A percentile compares a stretch with the other conserved stretches of the same genome.
phyloP scores from a whole-genome alignment of 2,113 vertebrate genomes.

The Cyanistes caeruleus region DNA sequence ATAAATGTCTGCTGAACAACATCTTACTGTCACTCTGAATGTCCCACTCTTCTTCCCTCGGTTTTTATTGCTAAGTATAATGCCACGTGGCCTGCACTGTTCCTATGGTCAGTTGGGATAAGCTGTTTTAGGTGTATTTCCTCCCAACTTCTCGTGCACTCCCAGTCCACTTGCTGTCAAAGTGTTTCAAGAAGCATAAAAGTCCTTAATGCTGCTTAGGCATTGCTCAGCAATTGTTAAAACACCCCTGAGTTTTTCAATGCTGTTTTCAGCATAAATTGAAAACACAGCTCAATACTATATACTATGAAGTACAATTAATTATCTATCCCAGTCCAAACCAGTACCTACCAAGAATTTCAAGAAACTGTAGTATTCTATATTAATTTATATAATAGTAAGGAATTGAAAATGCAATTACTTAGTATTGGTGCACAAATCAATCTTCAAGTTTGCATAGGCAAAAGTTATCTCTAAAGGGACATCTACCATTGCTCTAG shows the following conservation, averaged over 20 bases:
- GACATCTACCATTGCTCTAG: neutral
- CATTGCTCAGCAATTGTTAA: neutral
- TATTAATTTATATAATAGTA: neutral
- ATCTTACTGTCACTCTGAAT: neutral
- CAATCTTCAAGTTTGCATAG: neutral
- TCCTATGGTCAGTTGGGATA: neutral
- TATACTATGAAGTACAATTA: neutral
- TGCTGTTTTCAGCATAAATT: neutral
- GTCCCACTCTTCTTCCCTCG: accelerated
- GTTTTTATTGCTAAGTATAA: no score
- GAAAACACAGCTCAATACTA: neutral
- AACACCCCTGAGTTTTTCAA: neutral
- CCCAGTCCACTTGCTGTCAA: accelerated
- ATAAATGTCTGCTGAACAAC: neutral
- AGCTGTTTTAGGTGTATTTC: no score
- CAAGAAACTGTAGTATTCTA: neutral
- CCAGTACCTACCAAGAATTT: neutral
- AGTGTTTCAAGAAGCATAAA: neutral
- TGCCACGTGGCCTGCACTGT: neutral
- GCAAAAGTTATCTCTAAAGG: neutral
- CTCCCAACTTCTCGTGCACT: accelerated
- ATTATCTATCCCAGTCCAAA: neutral
- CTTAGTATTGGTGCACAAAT: neutral
- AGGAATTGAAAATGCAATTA: neutral
- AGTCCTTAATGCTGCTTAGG: neutral